Evolutionary conservation across 2,797 vertebrate genomes (phyloP).

Genomic region (Channa striata): DNA sequence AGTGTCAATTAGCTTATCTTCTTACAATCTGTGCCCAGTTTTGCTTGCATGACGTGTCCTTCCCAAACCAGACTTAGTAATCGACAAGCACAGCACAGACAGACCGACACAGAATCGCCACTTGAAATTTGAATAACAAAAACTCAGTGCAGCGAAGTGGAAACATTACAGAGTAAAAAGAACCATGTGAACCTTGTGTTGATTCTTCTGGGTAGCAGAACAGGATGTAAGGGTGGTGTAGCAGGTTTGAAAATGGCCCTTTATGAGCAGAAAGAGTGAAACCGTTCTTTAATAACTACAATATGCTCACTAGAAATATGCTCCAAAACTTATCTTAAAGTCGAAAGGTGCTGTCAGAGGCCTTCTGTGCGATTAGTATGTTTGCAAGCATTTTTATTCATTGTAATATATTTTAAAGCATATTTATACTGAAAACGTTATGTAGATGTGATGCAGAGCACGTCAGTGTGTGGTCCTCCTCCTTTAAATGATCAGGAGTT

Average conservation of each 20-base stretch:
- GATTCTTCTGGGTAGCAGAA: slow-evolving; percentile 9
- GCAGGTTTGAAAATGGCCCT: slow-evolving; percentile 4
- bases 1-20: slow-evolving; percentile 2
- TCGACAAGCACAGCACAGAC: neutral
- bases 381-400: no score
- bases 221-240: neutral
- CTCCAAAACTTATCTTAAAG: no score
- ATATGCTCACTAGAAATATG: neutral
- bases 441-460: no score
- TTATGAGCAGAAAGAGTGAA: neutral
- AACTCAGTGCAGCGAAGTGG: slow-evolving; percentile 7
- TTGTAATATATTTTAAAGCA: no score
- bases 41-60: slow-evolving; percentile 6
- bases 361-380: no score
- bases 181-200: slow-evolving; percentile 10
- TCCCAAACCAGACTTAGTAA: neutral
- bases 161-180: neutral
- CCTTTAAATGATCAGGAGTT: no score
- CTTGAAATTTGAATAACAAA: slow-evolving; percentile 22
- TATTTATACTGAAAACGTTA: no score
- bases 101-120: slow-evolving; percentile 15
- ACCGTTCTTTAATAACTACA: neutral
- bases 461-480: no score
- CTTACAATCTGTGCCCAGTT: neutral
- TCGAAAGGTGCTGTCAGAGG: no score